Evolutionary conservation across 2,888 invertebrate genomes (phyloP).

Genomic region (Nemurella pictetii): DNA sequence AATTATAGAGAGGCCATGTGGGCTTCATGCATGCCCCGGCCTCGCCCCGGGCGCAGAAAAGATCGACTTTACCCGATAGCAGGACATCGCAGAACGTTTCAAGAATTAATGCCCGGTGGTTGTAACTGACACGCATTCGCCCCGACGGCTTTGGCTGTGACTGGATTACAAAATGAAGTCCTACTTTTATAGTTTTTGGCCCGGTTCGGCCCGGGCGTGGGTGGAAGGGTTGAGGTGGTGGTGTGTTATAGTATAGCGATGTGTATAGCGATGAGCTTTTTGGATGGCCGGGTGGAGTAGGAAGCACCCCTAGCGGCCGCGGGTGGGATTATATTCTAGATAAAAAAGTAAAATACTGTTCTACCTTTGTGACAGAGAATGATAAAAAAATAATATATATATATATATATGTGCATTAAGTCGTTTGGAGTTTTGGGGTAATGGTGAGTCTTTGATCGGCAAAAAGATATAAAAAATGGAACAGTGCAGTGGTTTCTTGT

Average conservation of each 20-base stretch:
- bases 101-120: background rate
- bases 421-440: background rate
- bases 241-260: no score
- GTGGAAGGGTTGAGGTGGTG: background rate
- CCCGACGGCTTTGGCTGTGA: background rate
- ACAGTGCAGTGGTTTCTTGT: background rate
- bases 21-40: background rate
- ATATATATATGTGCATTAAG: no score
- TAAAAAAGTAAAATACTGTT: background rate
- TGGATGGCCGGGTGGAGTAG: no score
- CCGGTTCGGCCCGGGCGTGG: background rate
- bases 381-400: background rate
- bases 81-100: background rate
- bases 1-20: background rate
- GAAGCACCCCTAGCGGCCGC: background rate
- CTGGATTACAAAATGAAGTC: background rate
- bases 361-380: background rate
- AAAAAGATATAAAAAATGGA: background rate
- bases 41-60: background rate
- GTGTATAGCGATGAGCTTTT: no score
- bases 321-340: background rate
- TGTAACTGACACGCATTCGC: background rate
- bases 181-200: background rate
- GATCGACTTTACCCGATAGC: background rate
- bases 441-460: background rate